A percentile compares a stretch with the other conserved stretches of the same genome.
Conservation (phyloP, 2,113 vertebrate genomes). For the Hemibagrus wyckioides region DNA sequence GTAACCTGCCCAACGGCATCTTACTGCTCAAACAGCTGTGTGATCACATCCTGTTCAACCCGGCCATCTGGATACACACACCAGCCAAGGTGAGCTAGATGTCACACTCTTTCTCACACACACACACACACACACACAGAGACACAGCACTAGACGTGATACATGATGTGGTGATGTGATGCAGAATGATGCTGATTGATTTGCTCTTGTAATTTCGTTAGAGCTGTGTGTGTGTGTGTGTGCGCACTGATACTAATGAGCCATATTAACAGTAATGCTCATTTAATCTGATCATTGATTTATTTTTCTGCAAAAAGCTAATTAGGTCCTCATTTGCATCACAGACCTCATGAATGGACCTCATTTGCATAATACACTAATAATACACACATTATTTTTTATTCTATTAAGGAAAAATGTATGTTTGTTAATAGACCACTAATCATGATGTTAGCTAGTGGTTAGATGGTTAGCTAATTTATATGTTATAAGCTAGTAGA, state of each 20-base stretch:
- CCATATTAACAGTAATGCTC: background rate
- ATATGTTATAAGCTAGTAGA: background rate
- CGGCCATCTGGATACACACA: constrained; percentile 96
- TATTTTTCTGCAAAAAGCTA: background rate
- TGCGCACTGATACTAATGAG: too few relatives aligned
- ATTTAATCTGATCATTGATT: background rate
- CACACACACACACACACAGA: constrained; percentile 33
- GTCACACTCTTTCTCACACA: background rate
- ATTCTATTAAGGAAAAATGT: background rate
- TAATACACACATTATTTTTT: background rate
- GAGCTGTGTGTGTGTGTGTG: constrained; percentile 11
- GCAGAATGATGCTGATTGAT: background rate
- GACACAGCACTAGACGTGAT: background rate
- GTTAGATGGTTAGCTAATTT: background rate
- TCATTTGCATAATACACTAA: background rate
- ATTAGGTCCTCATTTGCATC: background rate
- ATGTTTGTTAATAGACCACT: background rate
- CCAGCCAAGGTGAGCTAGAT: constrained; percentile 84
- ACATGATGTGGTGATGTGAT: too few relatives aligned
- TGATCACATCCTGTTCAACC: constrained; percentile 96
- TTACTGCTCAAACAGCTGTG: constrained; percentile 94
- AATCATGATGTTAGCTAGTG: background rate
- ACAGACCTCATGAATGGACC: background rate
- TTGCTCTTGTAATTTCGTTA: background rate
- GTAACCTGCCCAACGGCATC: constrained; percentile 89